Percentiles rank a stretch among this genome's conserved stretches.
Evolutionary conservation across 2,113 vertebrate species (phyloP).

Genomic region (Peucedramus taeniatus): DNA sequence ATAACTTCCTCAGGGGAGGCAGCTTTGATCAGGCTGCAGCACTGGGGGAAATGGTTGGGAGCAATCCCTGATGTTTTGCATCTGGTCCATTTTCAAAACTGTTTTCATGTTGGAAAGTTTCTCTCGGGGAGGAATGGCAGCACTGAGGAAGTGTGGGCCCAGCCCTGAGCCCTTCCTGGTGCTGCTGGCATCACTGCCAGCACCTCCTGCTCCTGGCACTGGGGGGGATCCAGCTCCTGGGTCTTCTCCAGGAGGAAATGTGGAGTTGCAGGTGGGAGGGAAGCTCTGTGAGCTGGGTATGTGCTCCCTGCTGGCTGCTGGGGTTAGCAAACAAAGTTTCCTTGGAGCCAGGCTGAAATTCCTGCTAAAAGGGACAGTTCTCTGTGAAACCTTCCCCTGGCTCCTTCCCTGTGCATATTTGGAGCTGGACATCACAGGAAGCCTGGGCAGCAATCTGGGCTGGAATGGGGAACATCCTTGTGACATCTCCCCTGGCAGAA

Average conservation of each 20-base stretch:
- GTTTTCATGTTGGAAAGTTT: not conserved
- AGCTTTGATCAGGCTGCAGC: slow-evolving; percentile 27
- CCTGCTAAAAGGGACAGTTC: not conserved
- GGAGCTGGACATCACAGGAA: not conserved
- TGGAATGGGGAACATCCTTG: not conserved
- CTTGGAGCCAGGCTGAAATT: not conserved
- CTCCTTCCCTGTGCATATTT: not conserved
- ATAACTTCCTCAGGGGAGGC: not conserved
- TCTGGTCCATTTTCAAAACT: not conserved
- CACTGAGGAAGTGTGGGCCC: not conserved
- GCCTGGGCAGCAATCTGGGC: not conserved
- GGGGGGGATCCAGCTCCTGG: not conserved
- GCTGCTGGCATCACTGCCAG: not conserved
- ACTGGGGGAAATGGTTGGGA: not conserved
- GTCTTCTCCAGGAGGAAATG: not conserved
- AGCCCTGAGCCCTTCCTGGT: not conserved
- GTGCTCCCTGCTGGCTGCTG: not conserved
- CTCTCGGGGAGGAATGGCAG: not conserved
- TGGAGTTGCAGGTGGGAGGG: not conserved
- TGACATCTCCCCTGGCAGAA: rapidly evolving
- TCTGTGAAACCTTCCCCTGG: not conserved
- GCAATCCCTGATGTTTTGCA: not conserved
- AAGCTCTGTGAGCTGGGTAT: not conserved
- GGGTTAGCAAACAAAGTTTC: not conserved
- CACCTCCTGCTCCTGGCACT: not conserved